These are phyloP conservation scores for Caenorhabditis sp. DNA, from an alignment of 2,888 invertebrate species.

Conservation along the genomic window DNA sequence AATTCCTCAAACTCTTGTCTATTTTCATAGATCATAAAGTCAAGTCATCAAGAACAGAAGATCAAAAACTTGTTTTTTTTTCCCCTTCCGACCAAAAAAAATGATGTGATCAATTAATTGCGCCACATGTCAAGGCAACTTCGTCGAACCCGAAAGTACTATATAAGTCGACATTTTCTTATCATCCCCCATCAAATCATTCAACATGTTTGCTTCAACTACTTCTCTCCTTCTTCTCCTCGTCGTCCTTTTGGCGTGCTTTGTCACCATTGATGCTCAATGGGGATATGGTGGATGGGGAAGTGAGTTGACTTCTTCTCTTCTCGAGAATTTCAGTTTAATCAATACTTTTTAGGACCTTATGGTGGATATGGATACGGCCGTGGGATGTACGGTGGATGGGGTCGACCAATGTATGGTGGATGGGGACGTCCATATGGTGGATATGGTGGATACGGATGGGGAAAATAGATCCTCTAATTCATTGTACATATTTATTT, in stretches of 20 bases:
- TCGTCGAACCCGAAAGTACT: no score
- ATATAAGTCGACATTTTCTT: constrained; percentile 9
- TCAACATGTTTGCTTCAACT: not conserved
- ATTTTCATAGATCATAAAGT: no score
- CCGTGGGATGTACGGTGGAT: not conserved
- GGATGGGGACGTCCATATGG: not conserved
- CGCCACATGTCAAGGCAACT: no score
- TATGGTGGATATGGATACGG: constrained; percentile 6
- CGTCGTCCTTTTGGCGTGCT: constrained; percentile 20
- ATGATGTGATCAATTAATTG: no score
- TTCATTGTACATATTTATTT: no score
- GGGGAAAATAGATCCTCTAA: constrained; percentile 6
- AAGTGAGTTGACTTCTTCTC: constrained; percentile 16
- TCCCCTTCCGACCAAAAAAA: constrained; percentile 5
- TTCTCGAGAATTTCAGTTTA: not conserved
- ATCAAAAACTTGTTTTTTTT: constrained; percentile 6
- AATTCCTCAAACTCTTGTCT: no score
- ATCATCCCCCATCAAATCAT: constrained; percentile 9
- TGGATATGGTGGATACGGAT: constrained; percentile 6
- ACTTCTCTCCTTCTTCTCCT: constrained; percentile 13
- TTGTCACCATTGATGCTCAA: constrained; percentile 28
- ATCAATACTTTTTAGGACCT: not conserved
- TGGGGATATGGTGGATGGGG: constrained; percentile 38
- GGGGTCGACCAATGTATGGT: not conserved
- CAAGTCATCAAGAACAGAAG: no score